Evolutionary conservation across 2,888 invertebrate genomes (phyloP).

Genomic region (Odontocerum albicorne): DNA sequence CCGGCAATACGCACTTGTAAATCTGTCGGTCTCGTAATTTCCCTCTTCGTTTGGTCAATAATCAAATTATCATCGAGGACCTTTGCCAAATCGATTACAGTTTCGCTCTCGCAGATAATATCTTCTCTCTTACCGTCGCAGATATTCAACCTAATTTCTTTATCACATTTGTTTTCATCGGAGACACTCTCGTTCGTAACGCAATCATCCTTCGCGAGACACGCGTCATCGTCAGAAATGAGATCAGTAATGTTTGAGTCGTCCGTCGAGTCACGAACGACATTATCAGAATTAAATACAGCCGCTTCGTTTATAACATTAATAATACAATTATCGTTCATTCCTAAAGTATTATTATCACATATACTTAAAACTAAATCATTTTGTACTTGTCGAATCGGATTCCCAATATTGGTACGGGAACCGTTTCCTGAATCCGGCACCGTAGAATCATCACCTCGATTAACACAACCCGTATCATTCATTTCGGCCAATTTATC

Average conservation of each 20-base stretch:
- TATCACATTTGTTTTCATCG: too few species aligned
- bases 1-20: conserved; percentile 1
- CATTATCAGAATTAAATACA: background rate
- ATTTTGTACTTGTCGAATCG: conserved; percentile 20
- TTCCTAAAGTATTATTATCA: conserved; percentile 2
- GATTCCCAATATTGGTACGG: too few species aligned
- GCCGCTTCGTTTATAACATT: background rate
- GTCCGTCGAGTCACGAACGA: background rate
- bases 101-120: too few species aligned
- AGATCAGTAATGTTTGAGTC: background rate
- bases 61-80: background rate
- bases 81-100: background rate
- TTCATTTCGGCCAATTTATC: conserved; percentile 28
- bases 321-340: conserved; percentile 3
- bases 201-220: background rate
- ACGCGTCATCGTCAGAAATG: background rate
- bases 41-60: background rate
- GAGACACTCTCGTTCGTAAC: background rate
- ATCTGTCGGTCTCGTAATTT: conserved; percentile 11
- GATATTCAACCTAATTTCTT: too few species aligned
- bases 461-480: background rate
- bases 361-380: conserved; percentile 8
- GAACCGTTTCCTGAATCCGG: background rate
- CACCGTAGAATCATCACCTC: background rate
- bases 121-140: too few species aligned